Conservation (phyloP, 2,113 vertebrate genomes). For the Xyliphius kryptos region DNA sequence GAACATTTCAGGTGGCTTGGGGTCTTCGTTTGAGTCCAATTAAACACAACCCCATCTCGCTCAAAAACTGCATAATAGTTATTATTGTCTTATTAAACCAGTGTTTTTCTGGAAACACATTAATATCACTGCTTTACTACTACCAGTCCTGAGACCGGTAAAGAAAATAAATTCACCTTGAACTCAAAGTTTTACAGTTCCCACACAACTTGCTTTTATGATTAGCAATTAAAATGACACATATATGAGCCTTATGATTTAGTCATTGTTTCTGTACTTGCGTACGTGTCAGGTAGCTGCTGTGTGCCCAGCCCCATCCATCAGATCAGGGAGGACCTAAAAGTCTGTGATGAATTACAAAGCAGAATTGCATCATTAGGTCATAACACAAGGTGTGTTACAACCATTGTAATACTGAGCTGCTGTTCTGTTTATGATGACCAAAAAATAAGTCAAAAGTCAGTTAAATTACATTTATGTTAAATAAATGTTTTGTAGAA, state of each 20-base stretch:
- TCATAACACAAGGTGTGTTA: conserved; percentile 13
- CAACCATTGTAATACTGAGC: neutral
- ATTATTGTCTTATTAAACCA: too few species aligned
- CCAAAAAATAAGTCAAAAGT: too few species aligned
- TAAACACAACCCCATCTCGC: too few species aligned
- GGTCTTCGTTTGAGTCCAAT: too few species aligned
- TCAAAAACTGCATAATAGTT: too few species aligned
- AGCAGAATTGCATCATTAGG: conserved; percentile 13
- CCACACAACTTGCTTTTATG: conserved; percentile 6
- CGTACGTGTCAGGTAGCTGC: conserved; percentile 3
- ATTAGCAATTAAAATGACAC: neutral
- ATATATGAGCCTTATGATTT: neutral
- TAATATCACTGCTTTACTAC: neutral
- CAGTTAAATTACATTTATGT: too few species aligned
- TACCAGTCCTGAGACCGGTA: neutral
- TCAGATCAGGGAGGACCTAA: conserved; percentile 13
- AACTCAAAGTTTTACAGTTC: neutral
- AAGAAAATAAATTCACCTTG: neutral
- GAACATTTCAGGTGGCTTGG: too few species aligned
- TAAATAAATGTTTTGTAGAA: neutral
- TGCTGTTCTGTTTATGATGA: neutral
- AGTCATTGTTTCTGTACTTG: neutral
- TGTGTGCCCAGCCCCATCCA: neutral
- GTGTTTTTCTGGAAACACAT: neutral
- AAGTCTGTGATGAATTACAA: conserved; percentile 20